A percentile compares a stretch with the other conserved stretches of the same genome.
Evolutionary conservation across 64 coral and sea anemone genomes (phyloP).

Genomic region (Hydrozoanthus tunicans): DNA sequence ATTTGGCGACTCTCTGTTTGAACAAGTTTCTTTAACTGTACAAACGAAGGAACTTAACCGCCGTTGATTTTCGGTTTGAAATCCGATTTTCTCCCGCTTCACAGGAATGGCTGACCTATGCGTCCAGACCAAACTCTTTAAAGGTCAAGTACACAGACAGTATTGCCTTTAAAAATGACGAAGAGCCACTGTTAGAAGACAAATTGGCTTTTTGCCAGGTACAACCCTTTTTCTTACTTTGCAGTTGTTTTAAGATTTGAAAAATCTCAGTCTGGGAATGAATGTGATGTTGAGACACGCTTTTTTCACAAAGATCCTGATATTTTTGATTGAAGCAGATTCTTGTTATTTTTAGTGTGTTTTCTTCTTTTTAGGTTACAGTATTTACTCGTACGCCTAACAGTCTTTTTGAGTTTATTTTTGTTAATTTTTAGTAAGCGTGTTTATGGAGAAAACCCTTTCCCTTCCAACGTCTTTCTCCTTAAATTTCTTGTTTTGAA

Average conservation of each 20-base stretch:
- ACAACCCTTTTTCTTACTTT: background rate
- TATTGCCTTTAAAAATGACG: background rate
- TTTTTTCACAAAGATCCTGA: background rate
- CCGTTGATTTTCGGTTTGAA: background rate
- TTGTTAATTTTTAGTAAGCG: background rate
- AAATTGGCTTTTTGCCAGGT: conserved; percentile 44
- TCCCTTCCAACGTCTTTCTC: no score
- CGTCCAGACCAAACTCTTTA: conserved; percentile 11
- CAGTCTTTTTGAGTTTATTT: no score
- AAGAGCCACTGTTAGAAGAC: background rate
- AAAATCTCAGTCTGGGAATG: background rate
- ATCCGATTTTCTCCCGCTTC: background rate
- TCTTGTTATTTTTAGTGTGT: no score
- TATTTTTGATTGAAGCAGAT: no score
- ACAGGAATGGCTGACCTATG: conserved; percentile 64
- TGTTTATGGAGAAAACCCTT: background rate
- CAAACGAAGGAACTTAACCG: background rate
- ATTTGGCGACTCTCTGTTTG: no score
- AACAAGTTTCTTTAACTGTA: no score
- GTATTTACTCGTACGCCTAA: no score
- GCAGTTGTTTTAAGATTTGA: background rate
- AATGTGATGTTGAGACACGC: background rate
- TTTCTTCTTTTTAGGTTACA: no score
- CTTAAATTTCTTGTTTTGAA: no score
- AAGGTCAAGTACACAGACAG: conserved; percentile 20